Conservation (phyloP, 2,888 invertebrate genomes). For the Ctenicera cuprea region DNA sequence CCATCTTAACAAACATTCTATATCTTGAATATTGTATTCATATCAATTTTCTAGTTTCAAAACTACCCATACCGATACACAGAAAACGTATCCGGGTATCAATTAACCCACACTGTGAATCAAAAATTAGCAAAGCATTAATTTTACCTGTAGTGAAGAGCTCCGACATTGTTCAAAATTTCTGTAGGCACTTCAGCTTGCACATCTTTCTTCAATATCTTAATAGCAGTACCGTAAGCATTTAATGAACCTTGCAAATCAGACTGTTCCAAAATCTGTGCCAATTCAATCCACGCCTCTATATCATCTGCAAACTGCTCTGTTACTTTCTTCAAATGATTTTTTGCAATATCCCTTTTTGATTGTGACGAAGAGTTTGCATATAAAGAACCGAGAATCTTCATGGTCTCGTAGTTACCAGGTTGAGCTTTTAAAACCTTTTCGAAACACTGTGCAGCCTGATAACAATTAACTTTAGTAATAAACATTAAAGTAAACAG, state of each 20-base stretch:
- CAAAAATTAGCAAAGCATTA: too few relatives aligned
- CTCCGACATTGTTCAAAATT: conserved; percentile 97
- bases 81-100: too few relatives aligned
- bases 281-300: conserved; percentile 99
- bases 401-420: conserved; percentile 99
- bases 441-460: conserved; percentile 99
- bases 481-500: conserved; percentile 11
- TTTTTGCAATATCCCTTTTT: conserved; percentile 94
- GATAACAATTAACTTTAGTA: conserved; percentile 52
- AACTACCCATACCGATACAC: too few relatives aligned
- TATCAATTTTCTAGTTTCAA: too few relatives aligned
- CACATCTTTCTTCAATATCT: conserved; percentile 93
- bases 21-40: too few relatives aligned
- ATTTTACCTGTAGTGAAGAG: conserved; percentile 85
- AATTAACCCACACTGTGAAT: too few relatives aligned
- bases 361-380: conserved; percentile 92
- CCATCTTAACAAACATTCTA: too few relatives aligned
- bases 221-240: conserved; percentile 95
- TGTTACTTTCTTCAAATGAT: conserved; percentile 95
- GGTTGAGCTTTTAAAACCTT: conserved; percentile 98
- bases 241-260: conserved; percentile 92
- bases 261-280: conserved; percentile 97
- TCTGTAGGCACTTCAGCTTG: conserved; percentile 97
- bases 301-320: conserved; percentile 99
- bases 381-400: conserved; percentile 97